A percentile compares a stretch with the other conserved stretches of the same genome.
Evolutionary conservation across 2,113 vertebrate genomes (phyloP).

Genomic region (Prunella fulvescens): DNA sequence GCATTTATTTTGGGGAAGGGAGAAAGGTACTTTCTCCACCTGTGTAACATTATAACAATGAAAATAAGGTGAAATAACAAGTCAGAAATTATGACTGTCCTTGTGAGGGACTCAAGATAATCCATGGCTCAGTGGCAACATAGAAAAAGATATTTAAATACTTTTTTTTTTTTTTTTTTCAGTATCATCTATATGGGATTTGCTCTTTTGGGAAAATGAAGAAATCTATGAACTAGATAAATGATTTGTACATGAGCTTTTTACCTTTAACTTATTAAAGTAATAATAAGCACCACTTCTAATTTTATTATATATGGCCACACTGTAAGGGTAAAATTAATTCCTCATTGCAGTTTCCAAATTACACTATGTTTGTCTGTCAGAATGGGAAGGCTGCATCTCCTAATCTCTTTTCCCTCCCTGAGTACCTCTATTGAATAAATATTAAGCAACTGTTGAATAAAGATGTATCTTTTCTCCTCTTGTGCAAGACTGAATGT

Average conservation of each 20-base stretch:
- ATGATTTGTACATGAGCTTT: neutral
- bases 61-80: neutral
- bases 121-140: neutral
- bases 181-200: fast-evolving
- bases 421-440: neutral
- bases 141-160: neutral
- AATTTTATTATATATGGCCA: neutral
- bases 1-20: neutral
- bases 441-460: neutral
- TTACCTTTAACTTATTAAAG: neutral
- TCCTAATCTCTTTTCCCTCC: neutral
- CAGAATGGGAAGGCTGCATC: neutral
- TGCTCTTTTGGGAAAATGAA: neutral
- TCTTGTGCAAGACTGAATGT: neutral
- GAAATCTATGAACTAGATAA: neutral
- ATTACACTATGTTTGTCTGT: neutral
- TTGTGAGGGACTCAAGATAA: neutral
- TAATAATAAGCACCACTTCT: neutral
- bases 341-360: neutral
- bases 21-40: neutral
- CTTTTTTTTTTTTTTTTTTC: neutral
- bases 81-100: neutral
- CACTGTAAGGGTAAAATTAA: neutral
- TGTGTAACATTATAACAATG: neutral
- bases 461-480: neutral